Percentiles rank a stretch among this genome's conserved stretches.
Conservation (phyloP, 2,113 vertebrate genomes). For the Pluvianellus socialis region DNA sequence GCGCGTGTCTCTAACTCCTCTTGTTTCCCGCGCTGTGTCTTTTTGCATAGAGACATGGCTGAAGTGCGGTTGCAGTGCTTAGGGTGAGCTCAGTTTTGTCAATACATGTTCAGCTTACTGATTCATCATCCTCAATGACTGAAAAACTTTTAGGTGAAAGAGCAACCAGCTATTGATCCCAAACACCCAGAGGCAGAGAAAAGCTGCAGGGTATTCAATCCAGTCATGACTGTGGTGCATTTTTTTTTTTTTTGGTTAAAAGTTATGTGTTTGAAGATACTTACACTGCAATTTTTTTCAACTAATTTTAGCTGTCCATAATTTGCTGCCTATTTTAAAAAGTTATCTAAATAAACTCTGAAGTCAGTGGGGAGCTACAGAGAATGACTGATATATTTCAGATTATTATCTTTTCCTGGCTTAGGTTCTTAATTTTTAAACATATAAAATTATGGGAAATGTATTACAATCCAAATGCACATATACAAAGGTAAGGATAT, state of each 20-base stretch:
- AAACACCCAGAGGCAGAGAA: not conserved
- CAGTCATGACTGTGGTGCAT: fast-evolving
- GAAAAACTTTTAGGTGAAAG: not conserved
- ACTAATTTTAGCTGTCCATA: not conserved
- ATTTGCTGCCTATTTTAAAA: not conserved
- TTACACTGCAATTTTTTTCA: not conserved
- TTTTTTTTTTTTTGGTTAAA: not conserved
- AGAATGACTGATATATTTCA: not conserved
- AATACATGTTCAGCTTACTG: not conserved
- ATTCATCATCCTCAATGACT: not conserved
- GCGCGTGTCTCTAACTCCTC: not conserved
- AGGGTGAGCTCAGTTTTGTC: not conserved
- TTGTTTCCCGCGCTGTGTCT: not conserved
- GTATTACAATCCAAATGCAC: not conserved
- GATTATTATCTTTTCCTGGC: not conserved
- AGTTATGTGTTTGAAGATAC: not conserved
- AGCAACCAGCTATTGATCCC: not conserved
- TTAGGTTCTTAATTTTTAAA: not conserved
- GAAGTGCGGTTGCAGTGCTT: not conserved
- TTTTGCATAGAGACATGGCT: not conserved
- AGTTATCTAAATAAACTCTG: not conserved
- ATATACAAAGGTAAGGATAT: not conserved
- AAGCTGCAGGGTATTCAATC: not conserved
- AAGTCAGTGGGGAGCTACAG: not conserved
- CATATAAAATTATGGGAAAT: not conserved